Evolutionary conservation across 2,888 invertebrate genomes (phyloP), one percentile per base, ranked within the genome.

Genomic region (Corythucha ciliata): DNA sequence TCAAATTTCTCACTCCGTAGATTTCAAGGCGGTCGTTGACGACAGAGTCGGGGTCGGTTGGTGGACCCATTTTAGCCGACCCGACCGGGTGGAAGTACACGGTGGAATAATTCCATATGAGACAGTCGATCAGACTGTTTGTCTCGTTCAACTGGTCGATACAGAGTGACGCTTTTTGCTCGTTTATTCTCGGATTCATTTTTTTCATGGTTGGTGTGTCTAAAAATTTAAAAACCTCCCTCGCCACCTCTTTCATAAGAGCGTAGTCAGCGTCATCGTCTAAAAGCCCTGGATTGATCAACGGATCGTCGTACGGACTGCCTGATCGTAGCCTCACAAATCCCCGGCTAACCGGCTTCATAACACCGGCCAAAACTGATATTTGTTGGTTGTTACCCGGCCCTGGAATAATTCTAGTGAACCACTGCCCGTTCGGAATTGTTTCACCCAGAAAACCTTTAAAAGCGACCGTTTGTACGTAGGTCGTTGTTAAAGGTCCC

Each of bases 271-370:
- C 78, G 57, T 80, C 80, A 60, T 88, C 81, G 0, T 86, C 80
- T 64, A 94, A 84, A 66, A 96, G 96, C 67, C 93, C 93, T 0
- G 93, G 91, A 65, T 87, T 83, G 48, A 96, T 83, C 12, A 83
- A 78, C 0, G 93, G 93, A 55, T 84, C 79, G 1, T 83, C 79
- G 57, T 80, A 73, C 0, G 93, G 92, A 67, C 93, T 83, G 27
- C 73, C 75, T 41, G 84, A 85, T 58, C 79, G 80, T 18, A 97
- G 69, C 45, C 81, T 79, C 14, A 97, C 72, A 78, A 81, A 82
- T 0, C 96, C 96, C 0, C 78, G 77, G 64, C 92, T 91, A 63
- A 80, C 82, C 0, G 94, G 90, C 6, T 93, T 75, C 59, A 96
- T 67, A 1, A 90, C 67, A 3, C 88, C 68, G 0, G 88, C 88